These are phyloP conservation scores for Furcula furcula DNA, from an alignment of 2,888 invertebrate species.

Conservation along the genomic window DNA sequence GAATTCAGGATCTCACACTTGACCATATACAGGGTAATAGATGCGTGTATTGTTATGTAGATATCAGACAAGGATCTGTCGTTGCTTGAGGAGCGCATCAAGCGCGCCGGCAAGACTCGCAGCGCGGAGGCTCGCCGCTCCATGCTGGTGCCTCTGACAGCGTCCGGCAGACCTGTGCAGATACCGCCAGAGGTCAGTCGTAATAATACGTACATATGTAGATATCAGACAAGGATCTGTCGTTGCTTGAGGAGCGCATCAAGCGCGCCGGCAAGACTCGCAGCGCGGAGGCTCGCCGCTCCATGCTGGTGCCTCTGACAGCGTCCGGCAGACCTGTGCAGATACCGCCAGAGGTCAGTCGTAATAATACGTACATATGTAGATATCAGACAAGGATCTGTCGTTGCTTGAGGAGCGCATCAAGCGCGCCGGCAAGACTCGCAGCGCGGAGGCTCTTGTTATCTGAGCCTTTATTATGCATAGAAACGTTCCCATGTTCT, in stretches of 20 bases:
- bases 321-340: constrained; percentile 62
- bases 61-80: constrained; percentile 97
- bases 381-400: constrained; percentile 97
- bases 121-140: constrained; percentile 75
- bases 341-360: constrained; percentile 53
- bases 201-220: constrained; percentile 40
- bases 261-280: constrained; percentile 90
- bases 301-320: constrained; percentile 68
- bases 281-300: constrained; percentile 76
- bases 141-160: constrained; percentile 69
- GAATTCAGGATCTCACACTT: not conserved
- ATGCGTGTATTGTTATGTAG: constrained; percentile 53
- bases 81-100: constrained; percentile 97
- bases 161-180: constrained; percentile 60
- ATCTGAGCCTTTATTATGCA: too few relatives aligned
- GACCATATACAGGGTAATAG: too few relatives aligned
- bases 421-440: constrained; percentile 90
- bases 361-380: too few relatives aligned
- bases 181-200: constrained; percentile 55
- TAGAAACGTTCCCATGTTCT: too few relatives aligned
- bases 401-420: constrained; percentile 97
- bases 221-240: constrained; percentile 97
- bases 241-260: constrained; percentile 96
- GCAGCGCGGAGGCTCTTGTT: constrained; percentile 79
- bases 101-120: constrained; percentile 88